A percentile compares a stretch with the other conserved stretches of the same genome.
Conservation (phyloP, 2,113 vertebrate genomes). For the Alligator mississippiensis region DNA sequence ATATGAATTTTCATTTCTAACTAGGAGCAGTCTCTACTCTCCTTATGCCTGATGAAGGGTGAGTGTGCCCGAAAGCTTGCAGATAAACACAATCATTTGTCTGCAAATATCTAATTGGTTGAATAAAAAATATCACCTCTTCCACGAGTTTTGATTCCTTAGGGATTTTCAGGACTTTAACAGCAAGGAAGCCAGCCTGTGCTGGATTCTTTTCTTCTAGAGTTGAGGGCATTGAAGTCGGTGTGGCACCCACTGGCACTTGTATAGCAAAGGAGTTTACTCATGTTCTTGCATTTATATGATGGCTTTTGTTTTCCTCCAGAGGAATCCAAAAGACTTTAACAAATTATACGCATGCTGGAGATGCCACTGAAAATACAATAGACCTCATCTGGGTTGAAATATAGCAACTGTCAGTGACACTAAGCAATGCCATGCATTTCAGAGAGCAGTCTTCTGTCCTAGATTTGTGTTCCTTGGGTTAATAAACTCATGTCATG, state of each 20-base stretch:
- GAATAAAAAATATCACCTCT: too few species aligned
- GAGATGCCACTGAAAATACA: constrained; percentile 10
- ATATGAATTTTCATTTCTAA: too few species aligned
- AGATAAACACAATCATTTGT: too few species aligned
- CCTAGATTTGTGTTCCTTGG: constrained; percentile 1
- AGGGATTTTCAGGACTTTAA: not conserved
- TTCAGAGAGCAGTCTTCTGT: constrained; percentile 8
- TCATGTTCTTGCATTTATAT: not conserved
- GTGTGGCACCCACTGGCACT: not conserved
- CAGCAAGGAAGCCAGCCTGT: not conserved
- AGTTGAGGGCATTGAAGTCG: not conserved
- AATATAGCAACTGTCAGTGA: constrained; percentile 6
- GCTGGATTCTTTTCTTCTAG: not conserved
- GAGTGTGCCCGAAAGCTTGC: too few species aligned
- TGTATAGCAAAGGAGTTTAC: not conserved
- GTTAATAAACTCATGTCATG: not conserved
- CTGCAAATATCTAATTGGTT: too few species aligned
- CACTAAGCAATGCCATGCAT: not conserved
- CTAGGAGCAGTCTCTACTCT: too few species aligned
- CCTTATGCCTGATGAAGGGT: too few species aligned
- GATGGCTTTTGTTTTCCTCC: not conserved
- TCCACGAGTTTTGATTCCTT: too few species aligned
- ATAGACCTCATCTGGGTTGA: constrained; percentile 13
- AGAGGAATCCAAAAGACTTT: not conserved
- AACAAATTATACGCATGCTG: not conserved